These are phyloP conservation scores for Chrysaora quinquecirrha DNA, from an alignment of 30 jellyfish, hydroid and myxozoan species.

Conservation along the genomic window DNA sequence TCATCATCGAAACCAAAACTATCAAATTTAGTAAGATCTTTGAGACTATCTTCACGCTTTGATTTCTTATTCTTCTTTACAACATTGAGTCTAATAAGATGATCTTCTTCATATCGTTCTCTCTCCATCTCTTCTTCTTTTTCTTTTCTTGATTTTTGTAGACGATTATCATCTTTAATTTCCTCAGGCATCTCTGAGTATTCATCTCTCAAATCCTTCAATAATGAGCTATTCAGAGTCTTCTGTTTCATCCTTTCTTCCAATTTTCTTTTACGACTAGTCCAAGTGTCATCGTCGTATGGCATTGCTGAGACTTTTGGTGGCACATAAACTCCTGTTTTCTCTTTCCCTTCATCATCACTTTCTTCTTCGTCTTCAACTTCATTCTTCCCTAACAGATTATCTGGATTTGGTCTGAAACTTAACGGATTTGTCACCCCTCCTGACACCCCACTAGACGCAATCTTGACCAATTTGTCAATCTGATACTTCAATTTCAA, in stretches of 20 bases:
- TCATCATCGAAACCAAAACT: conserved; percentile 55
- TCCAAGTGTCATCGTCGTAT: conserved; percentile 80
- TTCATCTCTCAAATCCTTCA: conserved; percentile 84
- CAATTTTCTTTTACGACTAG: conserved; percentile 37
- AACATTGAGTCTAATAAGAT: conserved; percentile 69
- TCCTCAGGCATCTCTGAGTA: conserved; percentile 96
- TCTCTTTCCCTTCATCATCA: conserved; percentile 35
- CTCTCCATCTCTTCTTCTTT: conserved; percentile 74
- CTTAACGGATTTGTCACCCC: conserved; percentile 68
- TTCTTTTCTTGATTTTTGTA: conserved; percentile 54
- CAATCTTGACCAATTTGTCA: conserved; percentile 80
- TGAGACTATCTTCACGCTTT: conserved; percentile 26
- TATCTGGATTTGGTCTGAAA: conserved; percentile 86
- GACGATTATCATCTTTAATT: conserved; percentile 28
- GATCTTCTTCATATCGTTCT: conserved; percentile 89
- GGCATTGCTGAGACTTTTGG: conserved; percentile 96
- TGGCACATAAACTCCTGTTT: conserved; percentile 80
- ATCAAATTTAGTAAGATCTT: conserved; percentile 61
- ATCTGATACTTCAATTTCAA: conserved; percentile 79
- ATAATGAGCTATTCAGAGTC: conserved; percentile 69
- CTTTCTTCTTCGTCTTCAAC: conserved; percentile 58
- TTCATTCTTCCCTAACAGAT: conserved; percentile 69
- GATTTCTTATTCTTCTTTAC: conserved; percentile 60
- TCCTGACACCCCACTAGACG: conserved; percentile 32
- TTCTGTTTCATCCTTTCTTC: conserved; percentile 71